Conservation (phyloP, 2,888 invertebrate genomes). For the Drosophila limbata region DNA sequence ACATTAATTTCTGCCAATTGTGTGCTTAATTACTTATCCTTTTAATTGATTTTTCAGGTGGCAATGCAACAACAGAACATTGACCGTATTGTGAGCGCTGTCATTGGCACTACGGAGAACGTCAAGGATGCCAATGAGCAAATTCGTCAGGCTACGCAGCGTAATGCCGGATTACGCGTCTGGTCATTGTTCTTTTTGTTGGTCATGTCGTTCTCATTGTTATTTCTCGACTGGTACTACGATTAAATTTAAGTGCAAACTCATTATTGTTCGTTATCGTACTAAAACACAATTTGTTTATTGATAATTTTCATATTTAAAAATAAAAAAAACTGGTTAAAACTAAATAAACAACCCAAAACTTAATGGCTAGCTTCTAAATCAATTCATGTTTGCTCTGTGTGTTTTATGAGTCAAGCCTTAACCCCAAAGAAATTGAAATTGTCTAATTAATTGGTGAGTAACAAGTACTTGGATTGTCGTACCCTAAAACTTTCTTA, state of each 20-base stretch:
- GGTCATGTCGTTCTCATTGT: slow-evolving; percentile 97
- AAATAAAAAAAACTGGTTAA: slow-evolving; percentile 24
- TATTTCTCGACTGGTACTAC: slow-evolving; percentile 99
- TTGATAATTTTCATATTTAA: slow-evolving; percentile 30
- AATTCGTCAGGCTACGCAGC: slow-evolving; percentile 97
- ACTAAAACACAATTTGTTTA: slow-evolving; percentile 62
- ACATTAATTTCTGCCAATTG: not conserved
- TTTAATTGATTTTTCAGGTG: slow-evolving; percentile 86
- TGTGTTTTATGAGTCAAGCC: not conserved
- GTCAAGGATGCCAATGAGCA: slow-evolving; percentile 98
- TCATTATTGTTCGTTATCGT: slow-evolving; percentile 53
- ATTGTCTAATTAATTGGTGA: slow-evolving; percentile 2
- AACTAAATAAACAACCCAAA: slow-evolving; percentile 6
- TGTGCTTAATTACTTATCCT: not conserved
- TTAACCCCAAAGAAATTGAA: not conserved
- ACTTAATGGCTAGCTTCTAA: slow-evolving; percentile 2
- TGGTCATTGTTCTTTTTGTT: slow-evolving; percentile 97
- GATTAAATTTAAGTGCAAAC: slow-evolving; percentile 86
- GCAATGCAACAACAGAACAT: slow-evolving; percentile 97
- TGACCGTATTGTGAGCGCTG: slow-evolving; percentile 94
- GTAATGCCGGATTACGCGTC: slow-evolving; percentile 97
- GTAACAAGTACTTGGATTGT: slow-evolving; percentile 18
- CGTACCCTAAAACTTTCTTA: slow-evolving; percentile 1
- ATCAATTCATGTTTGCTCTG: slow-evolving; percentile 20
- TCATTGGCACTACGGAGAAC: slow-evolving; percentile 97